phyloP scores from a whole-genome alignment of 2,888 invertebrate species.

The Eudemis profundana region DNA sequence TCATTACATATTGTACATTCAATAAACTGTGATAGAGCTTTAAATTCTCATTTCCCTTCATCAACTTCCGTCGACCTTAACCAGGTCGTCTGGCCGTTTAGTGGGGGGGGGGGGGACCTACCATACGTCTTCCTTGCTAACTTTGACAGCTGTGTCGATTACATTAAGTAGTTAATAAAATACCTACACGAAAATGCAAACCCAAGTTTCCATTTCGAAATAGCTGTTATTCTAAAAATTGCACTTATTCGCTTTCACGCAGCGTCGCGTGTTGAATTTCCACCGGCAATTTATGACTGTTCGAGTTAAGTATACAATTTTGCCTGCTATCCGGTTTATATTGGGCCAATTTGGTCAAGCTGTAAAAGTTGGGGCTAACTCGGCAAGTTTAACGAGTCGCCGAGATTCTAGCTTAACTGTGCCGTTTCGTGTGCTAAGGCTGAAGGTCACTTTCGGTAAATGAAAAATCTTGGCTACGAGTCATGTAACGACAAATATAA shows the following conservation, averaged over 20 bases:
- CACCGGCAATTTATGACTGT: neutral
- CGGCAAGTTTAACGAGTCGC: neutral
- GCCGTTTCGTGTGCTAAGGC: neutral
- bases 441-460: neutral
- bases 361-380: constrained; percentile 12
- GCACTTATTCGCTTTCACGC: neutral
- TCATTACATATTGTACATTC: too few relatives aligned
- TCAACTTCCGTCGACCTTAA: too few relatives aligned
- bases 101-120: too few relatives aligned
- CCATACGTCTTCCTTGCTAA: too few relatives aligned
- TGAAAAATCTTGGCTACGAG: neutral
- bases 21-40: too few relatives aligned
- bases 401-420: neutral
- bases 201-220: neutral
- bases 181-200: too few relatives aligned
- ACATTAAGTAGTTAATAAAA: too few relatives aligned
- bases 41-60: too few relatives aligned
- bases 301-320: neutral
- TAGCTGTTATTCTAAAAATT: neutral
- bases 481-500: neutral
- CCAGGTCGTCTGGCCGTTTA: too few relatives aligned
- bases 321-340: neutral
- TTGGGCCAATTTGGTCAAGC: constrained; percentile 1
- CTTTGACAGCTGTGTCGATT: too few relatives aligned
- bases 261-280: neutral